Percentiles rank a stretch among this genome's conserved stretches.
Evolutionary conservation across 1,140 invertebrate species (phyloP).

Genomic region (Stenopsyche tienmushanensis): DNA sequence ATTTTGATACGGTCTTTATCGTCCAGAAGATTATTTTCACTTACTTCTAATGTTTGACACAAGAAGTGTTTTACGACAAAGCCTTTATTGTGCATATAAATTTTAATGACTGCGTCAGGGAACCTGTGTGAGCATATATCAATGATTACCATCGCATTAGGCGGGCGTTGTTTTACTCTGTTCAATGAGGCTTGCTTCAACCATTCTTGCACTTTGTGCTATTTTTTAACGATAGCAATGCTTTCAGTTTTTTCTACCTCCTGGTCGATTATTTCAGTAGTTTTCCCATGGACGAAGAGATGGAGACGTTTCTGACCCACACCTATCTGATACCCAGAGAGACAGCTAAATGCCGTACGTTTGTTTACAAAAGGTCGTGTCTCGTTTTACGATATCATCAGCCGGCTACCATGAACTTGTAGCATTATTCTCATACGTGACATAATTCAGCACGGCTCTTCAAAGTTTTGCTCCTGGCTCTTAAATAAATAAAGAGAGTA

Average conservation of each 20-base stretch:
- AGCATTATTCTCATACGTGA: conserved; percentile 26
- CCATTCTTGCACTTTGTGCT: too few species aligned
- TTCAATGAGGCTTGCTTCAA: too few species aligned
- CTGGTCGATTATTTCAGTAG: too few species aligned
- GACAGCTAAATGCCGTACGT: neutral
- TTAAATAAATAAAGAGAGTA: too few species aligned
- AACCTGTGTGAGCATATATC: too few species aligned
- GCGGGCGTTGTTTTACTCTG: too few species aligned
- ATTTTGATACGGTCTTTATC: neutral
- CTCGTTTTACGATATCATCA: conserved; percentile 22
- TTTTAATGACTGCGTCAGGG: neutral
- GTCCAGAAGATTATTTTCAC: neutral
- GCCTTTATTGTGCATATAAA: neutral
- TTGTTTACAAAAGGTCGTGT: neutral
- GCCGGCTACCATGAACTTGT: conserved; percentile 4
- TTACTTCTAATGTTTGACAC: neutral
- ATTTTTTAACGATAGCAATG: too few species aligned
- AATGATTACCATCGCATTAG: too few species aligned
- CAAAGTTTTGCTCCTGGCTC: too few species aligned
- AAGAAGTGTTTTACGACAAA: neutral
- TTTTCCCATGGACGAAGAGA: too few species aligned
- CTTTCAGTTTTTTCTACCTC: too few species aligned
- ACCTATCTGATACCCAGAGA: neutral
- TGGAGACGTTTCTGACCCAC: too few species aligned
- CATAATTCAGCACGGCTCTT: conserved; percentile 22